Conservation (phyloP, 1,140 invertebrate species). For the Vanessa atalanta region DNA sequence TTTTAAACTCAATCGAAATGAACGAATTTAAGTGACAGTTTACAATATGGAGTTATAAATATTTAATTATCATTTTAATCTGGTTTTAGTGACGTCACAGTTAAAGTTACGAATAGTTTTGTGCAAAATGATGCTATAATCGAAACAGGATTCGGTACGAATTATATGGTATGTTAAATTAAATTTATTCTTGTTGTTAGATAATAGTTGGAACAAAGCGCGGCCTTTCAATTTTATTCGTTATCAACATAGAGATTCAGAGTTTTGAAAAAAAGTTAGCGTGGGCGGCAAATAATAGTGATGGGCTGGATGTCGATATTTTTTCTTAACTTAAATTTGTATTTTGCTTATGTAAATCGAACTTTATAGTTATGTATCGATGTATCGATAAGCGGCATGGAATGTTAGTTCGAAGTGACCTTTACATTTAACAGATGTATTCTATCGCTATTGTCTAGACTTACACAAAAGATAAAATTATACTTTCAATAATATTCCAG, state of each 20-base stretch:
- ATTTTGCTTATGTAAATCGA: neutral
- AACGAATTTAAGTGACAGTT: neutral
- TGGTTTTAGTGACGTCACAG: neutral
- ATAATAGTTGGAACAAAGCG: neutral
- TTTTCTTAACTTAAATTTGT: neutral
- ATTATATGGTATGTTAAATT: slow-evolving; percentile 49
- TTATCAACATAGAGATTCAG: slow-evolving; percentile 27
- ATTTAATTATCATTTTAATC: neutral
- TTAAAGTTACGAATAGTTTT: slow-evolving; percentile 49
- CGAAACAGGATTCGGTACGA: slow-evolving; percentile 52
- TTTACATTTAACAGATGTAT: slow-evolving; percentile 2
- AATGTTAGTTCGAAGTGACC: neutral
- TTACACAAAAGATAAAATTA: neutral
- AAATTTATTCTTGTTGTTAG: neutral
- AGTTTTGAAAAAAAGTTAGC: slow-evolving; percentile 40
- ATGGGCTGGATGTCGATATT: slow-evolving; percentile 23
- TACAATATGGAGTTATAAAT: slow-evolving; percentile 6
- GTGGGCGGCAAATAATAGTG: slow-evolving; percentile 42
- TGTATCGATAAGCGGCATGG: neutral
- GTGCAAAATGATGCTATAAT: slow-evolving; percentile 51
- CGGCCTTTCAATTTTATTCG: neutral
- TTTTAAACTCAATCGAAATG: slow-evolving; percentile 38
- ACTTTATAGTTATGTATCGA: neutral
- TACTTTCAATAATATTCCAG: neutral
- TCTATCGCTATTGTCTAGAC: neutral